phyloP scores from a whole-genome alignment of 2,888 invertebrate species.

The Capitulum mitella region DNA sequence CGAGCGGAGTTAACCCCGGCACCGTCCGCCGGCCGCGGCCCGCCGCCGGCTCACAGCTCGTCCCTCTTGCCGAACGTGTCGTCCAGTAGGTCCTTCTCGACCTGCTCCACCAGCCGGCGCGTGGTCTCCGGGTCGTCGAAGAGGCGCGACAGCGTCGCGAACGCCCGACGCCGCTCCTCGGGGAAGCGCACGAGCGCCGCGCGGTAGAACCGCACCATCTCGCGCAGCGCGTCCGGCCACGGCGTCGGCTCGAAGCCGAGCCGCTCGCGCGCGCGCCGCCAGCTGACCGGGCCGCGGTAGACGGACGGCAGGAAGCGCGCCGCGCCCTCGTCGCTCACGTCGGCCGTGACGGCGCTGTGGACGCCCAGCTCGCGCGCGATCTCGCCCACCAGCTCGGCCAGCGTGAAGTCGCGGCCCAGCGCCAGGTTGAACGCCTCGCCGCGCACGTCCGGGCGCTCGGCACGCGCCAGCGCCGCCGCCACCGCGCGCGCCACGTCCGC shows the following conservation, averaged over 20 bases:
- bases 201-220: neutral
- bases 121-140: neutral
- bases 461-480: neutral
- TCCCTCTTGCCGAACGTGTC: neutral
- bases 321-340: conserved; percentile 34
- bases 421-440: conserved; percentile 45
- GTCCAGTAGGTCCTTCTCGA: neutral
- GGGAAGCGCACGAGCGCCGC: neutral
- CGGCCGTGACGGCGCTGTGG: conserved; percentile 26
- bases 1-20: too few relatives aligned
- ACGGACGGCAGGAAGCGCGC: conserved; percentile 45
- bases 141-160: neutral
- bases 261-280: conserved; percentile 41
- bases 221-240: conserved; percentile 2
- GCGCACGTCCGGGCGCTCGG: conserved; percentile 33
- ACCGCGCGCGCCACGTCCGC: conserved; percentile 13
- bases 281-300: conserved; percentile 43
- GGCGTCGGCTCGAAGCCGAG: conserved; percentile 43
- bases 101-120: neutral
- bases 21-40: too few relatives aligned
- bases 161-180: neutral
- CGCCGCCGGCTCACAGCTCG: neutral
- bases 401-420: conserved; percentile 41
- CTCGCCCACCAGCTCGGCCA: conserved; percentile 40
- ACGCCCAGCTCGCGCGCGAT: conserved; percentile 38